Percentiles rank a stretch among this genome's conserved stretches.
These are phyloP conservation scores for Kryptolebias marmoratus DNA, from an alignment of 2,113 vertebrate genomes.

Conservation along the genomic window DNA sequence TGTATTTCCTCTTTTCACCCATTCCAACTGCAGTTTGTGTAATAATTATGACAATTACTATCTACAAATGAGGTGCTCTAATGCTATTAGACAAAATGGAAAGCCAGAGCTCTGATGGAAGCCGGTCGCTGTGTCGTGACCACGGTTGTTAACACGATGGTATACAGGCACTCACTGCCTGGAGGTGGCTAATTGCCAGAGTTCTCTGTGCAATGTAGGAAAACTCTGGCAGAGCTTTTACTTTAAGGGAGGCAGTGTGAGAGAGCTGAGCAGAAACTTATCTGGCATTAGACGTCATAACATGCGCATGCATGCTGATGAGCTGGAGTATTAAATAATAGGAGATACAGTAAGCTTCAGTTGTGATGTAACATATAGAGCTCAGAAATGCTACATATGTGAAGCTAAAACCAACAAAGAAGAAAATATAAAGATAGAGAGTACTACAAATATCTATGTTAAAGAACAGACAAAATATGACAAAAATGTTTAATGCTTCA, in stretches of 20 bases:
- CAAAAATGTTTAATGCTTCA: constrained; percentile 1
- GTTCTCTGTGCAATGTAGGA: constrained; percentile 52
- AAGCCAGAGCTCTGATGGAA: constrained; percentile 61
- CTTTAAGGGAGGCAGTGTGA: constrained; percentile 27
- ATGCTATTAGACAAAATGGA: constrained; percentile 79
- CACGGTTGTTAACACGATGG: constrained; percentile 48
- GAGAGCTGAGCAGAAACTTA: constrained; percentile 23
- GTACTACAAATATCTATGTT: not conserved
- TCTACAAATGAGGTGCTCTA: constrained; percentile 79
- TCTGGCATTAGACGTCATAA: constrained; percentile 20
- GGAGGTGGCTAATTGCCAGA: constrained; percentile 66
- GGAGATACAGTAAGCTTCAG: constrained; percentile 1
- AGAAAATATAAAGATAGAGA: not conserved
- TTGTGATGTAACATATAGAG: not conserved
- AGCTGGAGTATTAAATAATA: constrained; percentile 1
- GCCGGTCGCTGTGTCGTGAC: constrained; percentile 58
- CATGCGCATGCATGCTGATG: not conserved
- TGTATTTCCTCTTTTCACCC: constrained; percentile 66
- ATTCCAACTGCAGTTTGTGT: constrained; percentile 75
- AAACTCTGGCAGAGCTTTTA: constrained; percentile 59
- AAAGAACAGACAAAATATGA: not conserved
- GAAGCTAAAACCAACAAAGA: not conserved
- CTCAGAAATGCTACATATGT: no score
- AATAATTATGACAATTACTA: constrained; percentile 85
- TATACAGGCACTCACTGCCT: constrained; percentile 57